Base-by-base conservation (phyloP, 1,140 invertebrate species). In the Dinothrombium tinctorium region DNA sequence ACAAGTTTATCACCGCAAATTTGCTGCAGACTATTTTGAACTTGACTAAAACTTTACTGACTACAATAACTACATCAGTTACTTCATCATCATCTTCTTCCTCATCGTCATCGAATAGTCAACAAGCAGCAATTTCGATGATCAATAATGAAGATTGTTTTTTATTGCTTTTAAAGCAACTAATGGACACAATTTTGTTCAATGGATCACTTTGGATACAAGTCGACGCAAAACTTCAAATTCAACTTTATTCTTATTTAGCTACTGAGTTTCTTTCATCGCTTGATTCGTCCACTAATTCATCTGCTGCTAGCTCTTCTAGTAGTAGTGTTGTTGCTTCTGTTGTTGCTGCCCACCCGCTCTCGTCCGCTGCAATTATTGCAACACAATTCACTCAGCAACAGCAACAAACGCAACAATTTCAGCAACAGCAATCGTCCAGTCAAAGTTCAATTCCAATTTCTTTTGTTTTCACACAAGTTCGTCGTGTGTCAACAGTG, bases 141-240 rank as follows among this genome's bases (percentile, higher is more conserved):
- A n/a, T n/a, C n/a, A n/a, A n/a, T n/a, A n/a, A n/a, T 4, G 37
- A 19, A 1, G 37, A 38, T 19, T 19, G 22, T 12, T 65, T 90
- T 36, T n/a, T n/a, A n/a, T n/a, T n/a, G n/a, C 68, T 99, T 24
- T 64, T 98, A 12, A 98, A 98, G 67, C 82, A 99, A 74, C 69
- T 98, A 49, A 69, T 98, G 65, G 92, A 98, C 62, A 84, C 96
- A 64, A 77, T 98, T 32, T 70, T 99, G 24, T 98, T 98, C 69
- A 98, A 96, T 69, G 87, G 90, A 5, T 82, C 84, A 21, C 65
- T 99, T 32, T 98, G 92, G 92, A 92, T 98, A 52, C 87, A 47
- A 35, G 46, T 44, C 14, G 42, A 47, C n/a, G 14, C 46, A 5
- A 43, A 44, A 23, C 28, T 47, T 7, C 46, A 47, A 24, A 32